Base-by-base conservation (phyloP, 2,113 vertebrate species). In the Stictonetta naevosa region DNA sequence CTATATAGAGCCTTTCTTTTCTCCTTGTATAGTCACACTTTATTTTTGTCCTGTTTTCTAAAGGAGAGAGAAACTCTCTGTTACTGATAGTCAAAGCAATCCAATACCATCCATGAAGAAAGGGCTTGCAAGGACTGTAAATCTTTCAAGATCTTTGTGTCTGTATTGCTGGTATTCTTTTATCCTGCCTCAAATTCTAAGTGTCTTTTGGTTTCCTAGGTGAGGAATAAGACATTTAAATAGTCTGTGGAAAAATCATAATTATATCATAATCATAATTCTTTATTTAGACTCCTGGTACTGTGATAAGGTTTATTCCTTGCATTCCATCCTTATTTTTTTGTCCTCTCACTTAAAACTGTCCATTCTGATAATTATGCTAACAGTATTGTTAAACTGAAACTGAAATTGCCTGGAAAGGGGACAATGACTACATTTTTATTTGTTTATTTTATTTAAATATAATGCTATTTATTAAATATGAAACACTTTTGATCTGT, bases 41-140 rank as follows among this genome's bases (percentile, higher is more conserved):
- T 11, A 5, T 86, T 93, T 38, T 8, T 69, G 16, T 44, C 5
- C 4, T 89, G 10, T 7, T 67, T 5, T 83, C 15, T 66, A 36
- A 67, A 62, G 2, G 2, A 75, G 1, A 34, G 8, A 36, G 14
- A 75, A 86, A 53, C 46, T 79, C 64, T 71, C 14, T 42, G 4
- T n/a, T 81, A 34, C 8, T 33, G 13, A 58, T 29, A 40, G 14
- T 28, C 34, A 67, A 50, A 80, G 19, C 4, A 59, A 46, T 8
- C 3, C 13, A 62, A 52, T 1, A 2, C 1, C 3, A n/a, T 53
- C 10, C 8, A 40, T 10, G 29, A 13, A 8, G 10, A 94, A 68
- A 84, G 4, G 3, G 2, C 5, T 63, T 87, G 4, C 0, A 2
- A 94, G 17, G 5, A 50, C 6, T 36, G 23, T 16, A 59, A 15